Evolutionary conservation across 2,888 invertebrate genomes (phyloP), one percentile per base, ranked within the genome.

Genomic region (Volucella inflata): DNA sequence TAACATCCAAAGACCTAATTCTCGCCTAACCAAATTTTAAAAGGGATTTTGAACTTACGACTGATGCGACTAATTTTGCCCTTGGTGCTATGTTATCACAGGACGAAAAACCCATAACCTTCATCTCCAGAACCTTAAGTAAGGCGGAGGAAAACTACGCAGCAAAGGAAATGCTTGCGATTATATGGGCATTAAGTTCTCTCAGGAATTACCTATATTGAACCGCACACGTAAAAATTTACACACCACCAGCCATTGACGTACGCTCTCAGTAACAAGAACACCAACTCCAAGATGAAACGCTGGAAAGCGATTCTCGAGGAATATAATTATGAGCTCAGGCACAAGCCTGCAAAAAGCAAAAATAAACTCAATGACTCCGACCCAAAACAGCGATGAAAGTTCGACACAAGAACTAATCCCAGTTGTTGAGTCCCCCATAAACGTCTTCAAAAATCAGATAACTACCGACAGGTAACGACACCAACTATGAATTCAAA

Each of bases 21-120:
- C 59, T 68, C 21, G 51, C 42, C 46, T 78, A 72, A 60, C 71
- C 72, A 30, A 30, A 70, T 55, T 70, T 70, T n/a, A 57, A 48
- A 16, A 70, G 57, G 17, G 38, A 70, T n/a, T n/a, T n/a, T 12
- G 59, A 59, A 38, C 59, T 70, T 11, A 70, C 57, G n/a, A 59
- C 59, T n/a, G 59, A 70, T 17, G 70, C 70, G 42, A 53, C 42
- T 8, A 17, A 67, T 16, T 67, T 53, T 36, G 67, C 67, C 11
- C 8, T 53, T 11, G 67, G 67, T 17, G 67, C 67, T n/a, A 53
- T 53, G 2, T 50, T 67, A 21, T 11, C 42, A 8, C 67, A 67
- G 38, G 40, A 50, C 6, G 46, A 36, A n/a, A 50, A 51, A 53
- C 42, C 53, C 6, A 46, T 59, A 40, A 71, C 30, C n/a, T 62